A percentile compares a stretch with the other conserved stretches of the same genome.
These are phyloP conservation scores for Meandrina meandrites DNA, from an alignment of 92 coral and sea anemone species.

Conservation along the genomic window DNA sequence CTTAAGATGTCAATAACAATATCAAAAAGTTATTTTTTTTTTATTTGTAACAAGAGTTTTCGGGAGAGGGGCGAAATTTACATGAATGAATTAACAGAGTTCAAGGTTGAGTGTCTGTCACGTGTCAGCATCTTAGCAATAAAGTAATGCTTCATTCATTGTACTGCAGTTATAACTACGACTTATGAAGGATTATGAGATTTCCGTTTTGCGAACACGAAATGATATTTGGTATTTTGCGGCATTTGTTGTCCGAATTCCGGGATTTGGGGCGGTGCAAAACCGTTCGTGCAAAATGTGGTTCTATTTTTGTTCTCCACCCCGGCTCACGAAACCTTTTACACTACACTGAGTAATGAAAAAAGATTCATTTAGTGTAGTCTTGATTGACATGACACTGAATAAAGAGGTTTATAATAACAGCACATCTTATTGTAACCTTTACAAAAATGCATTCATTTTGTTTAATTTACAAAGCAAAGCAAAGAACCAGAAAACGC, in stretches of 20 bases:
- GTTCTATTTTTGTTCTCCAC: slow-evolving; percentile 8
- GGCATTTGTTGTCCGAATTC: slow-evolving; percentile 13
- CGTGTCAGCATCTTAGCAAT: neutral
- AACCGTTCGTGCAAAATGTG: neutral
- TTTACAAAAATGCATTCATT: neutral
- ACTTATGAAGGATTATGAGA: slow-evolving; percentile 18
- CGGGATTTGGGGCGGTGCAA: slow-evolving; percentile 8
- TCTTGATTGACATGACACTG: slow-evolving; percentile 18
- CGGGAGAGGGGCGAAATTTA: neutral
- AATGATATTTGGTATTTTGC: slow-evolving; percentile 26
- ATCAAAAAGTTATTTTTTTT: neutral
- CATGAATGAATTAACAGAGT: slow-evolving; percentile 26
- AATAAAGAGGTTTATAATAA: neutral
- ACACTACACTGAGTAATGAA: slow-evolving; percentile 36
- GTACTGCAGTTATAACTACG: neutral
- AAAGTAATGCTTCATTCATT: slow-evolving; percentile 16
- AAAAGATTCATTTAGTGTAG: slow-evolving; percentile 24
- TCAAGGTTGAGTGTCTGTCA: slow-evolving; percentile 11
- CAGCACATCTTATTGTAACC: slow-evolving; percentile 27
- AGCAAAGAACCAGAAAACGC: slow-evolving; percentile 23
- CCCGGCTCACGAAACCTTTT: slow-evolving; percentile 39
- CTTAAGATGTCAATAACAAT: slow-evolving; percentile 25
- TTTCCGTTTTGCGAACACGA: slow-evolving; percentile 28
- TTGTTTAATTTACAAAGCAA: slow-evolving; percentile 9
- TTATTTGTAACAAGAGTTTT: too few relatives aligned